phyloP scores from a whole-genome alignment of 2,113 vertebrate species.

The Xiphorhynchus elegans region DNA sequence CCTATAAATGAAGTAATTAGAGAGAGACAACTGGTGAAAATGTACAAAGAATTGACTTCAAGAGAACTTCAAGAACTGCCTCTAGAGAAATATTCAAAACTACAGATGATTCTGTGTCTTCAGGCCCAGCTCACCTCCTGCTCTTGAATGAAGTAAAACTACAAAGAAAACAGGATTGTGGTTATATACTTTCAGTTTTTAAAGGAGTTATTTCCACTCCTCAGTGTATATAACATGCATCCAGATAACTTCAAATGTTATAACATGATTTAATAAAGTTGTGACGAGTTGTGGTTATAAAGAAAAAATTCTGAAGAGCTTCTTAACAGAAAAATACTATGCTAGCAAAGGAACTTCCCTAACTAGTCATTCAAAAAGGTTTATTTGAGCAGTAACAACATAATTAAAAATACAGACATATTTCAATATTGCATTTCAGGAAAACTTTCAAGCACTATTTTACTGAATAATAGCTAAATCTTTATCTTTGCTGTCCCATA shows the following conservation, averaged over 20 bases:
- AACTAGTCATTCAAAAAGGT: background rate
- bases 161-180: background rate
- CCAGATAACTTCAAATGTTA: background rate
- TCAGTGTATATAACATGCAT: background rate
- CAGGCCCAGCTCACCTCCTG: background rate
- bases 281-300: rapidly evolving
- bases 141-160: background rate
- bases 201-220: background rate
- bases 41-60: background rate
- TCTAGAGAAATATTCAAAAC: background rate
- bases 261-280: background rate
- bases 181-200: background rate
- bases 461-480: background rate
- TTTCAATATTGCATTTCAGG: background rate
- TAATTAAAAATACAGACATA: background rate
- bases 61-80: background rate
- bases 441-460: background rate
- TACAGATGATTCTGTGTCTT: background rate
- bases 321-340: background rate
- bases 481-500: background rate
- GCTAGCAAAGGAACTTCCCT: background rate
- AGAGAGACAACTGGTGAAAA: background rate
- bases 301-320: background rate
- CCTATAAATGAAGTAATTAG: background rate
- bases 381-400: background rate